These are phyloP conservation scores for Apostichopus leukothele DNA, from an alignment of 53 echinoderm and acorn worm species.

Conservation along the genomic window DNA sequence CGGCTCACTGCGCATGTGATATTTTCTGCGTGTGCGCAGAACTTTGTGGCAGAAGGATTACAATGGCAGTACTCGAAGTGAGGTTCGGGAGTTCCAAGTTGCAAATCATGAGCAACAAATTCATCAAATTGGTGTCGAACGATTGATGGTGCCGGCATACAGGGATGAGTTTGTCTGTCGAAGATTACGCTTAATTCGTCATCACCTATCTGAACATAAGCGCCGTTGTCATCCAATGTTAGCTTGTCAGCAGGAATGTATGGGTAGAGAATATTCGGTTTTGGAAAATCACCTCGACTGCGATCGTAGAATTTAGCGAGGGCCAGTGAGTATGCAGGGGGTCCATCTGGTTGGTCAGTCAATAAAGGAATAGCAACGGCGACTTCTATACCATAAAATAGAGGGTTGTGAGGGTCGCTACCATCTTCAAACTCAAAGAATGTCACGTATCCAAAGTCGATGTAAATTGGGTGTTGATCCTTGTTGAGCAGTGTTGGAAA, in stretches of 20 bases:
- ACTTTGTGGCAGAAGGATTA: neutral
- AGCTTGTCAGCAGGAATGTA: constrained; percentile 25
- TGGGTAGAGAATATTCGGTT: constrained; percentile 5
- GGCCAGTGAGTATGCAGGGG: constrained; percentile 8
- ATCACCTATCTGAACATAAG: neutral
- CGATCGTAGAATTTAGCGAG: constrained; percentile 1
- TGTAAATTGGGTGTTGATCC: constrained; percentile 3
- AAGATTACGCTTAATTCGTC: neutral
- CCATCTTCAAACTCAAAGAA: neutral
- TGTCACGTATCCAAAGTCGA: neutral
- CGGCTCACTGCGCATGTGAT: neutral
- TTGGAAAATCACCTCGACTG: constrained; percentile 12
- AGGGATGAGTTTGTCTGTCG: neutral
- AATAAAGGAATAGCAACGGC: constrained; percentile 1
- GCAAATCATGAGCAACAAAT: neutral
- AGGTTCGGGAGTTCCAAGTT: constrained; percentile 2
- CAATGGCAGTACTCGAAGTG: neutral
- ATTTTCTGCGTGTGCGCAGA: neutral
- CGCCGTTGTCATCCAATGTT: neutral
- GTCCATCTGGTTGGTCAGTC: neutral
- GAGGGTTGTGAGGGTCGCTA: neutral
- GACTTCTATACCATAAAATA: neutral
- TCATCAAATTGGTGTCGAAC: neutral
- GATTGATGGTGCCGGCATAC: neutral
- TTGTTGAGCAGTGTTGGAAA: neutral